These are phyloP conservation scores for Mustelus asterias DNA, from an alignment of 2,113 vertebrate genomes.

Conservation along the genomic window DNA sequence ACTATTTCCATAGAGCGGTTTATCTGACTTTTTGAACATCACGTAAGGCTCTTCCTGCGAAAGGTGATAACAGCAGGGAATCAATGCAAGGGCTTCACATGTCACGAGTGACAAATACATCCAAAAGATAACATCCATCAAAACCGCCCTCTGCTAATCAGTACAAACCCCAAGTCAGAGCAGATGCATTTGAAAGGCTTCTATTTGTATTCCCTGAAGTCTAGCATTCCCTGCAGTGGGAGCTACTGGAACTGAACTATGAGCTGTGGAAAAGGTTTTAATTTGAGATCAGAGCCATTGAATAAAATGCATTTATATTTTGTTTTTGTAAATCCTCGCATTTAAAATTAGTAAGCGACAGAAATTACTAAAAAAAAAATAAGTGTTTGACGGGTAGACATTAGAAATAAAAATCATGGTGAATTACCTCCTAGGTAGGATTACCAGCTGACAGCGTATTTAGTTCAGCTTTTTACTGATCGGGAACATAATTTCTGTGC, in stretches of 20 bases:
- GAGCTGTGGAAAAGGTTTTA: neutral
- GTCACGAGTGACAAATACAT: slow-evolving; percentile 24
- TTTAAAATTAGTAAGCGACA: neutral
- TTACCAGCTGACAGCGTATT: neutral
- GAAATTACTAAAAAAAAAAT: neutral
- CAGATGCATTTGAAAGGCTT: slow-evolving; percentile 26
- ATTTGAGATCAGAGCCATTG: slow-evolving; percentile 13
- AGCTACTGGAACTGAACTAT: neutral
- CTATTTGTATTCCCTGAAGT: neutral
- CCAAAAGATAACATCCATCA: neutral
- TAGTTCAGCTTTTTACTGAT: neutral
- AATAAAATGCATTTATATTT: neutral
- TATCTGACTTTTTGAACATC: slow-evolving; percentile 97
- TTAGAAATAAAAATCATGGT: slow-evolving; percentile 2
- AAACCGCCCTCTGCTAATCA: slow-evolving; percentile 27
- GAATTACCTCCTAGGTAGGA: neutral
- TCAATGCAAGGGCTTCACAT: neutral
- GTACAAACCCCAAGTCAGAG: neutral
- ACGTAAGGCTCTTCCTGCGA: slow-evolving; percentile 93
- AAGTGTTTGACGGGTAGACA: neutral
- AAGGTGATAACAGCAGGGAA: slow-evolving; percentile 38
- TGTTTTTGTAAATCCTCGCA: neutral
- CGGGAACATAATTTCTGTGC: neutral
- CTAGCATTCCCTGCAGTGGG: neutral
- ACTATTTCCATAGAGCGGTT: slow-evolving; percentile 91